Evolutionary conservation across 2,113 vertebrate genomes (phyloP).

Genomic region (Orthonyx spaldingii): DNA sequence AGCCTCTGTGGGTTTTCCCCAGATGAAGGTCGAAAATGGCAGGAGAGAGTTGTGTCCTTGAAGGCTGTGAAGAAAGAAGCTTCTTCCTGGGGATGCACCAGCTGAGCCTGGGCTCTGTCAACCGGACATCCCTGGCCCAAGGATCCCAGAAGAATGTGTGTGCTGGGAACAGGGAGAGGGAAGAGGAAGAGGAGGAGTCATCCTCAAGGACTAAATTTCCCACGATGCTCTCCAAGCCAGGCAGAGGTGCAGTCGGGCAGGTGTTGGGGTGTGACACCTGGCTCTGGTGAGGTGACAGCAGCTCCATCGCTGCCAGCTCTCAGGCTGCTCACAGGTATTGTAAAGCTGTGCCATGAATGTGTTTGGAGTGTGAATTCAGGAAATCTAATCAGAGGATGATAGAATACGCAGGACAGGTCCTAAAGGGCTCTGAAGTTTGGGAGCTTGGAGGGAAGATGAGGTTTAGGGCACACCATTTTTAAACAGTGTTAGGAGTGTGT

Average conservation of each 20-base stretch:
- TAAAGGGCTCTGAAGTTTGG: neutral
- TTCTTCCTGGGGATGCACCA: neutral
- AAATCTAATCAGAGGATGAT: neutral
- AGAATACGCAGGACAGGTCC: no score
- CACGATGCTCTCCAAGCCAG: neutral
- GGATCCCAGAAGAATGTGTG: neutral
- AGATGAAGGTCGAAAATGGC: neutral
- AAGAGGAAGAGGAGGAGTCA: neutral
- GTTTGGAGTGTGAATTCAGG: neutral
- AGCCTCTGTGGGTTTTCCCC: neutral
- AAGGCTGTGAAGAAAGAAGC: neutral
- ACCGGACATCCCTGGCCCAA: accelerated
- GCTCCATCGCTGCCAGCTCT: accelerated
- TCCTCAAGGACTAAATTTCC: neutral
- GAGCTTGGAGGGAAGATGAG: neutral
- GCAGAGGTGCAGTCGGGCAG: neutral
- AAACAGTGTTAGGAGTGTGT: accelerated
- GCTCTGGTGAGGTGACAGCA: neutral
- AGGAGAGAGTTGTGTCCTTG: neutral
- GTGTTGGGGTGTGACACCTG: neutral
- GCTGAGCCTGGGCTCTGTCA: neutral
- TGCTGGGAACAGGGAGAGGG: neutral
- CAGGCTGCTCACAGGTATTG: neutral
- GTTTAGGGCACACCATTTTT: neutral
- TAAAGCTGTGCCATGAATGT: neutral